Conservation (phyloP, 2,113 vertebrate genomes). For the Vulpes ferrilata region DNA sequence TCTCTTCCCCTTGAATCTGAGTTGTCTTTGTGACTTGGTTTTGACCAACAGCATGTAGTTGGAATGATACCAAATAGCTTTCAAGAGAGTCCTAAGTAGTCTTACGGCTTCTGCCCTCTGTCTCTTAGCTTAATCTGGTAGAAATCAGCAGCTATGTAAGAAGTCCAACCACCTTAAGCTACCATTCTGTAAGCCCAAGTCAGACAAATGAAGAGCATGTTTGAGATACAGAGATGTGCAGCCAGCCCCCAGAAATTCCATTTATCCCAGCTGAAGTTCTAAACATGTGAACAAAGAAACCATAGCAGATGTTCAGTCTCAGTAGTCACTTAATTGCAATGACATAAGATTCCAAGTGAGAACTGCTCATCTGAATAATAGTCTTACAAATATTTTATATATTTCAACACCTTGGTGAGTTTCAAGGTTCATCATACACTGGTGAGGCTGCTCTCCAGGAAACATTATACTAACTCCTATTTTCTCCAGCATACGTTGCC, state of each 20-base stretch:
- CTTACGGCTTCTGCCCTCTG: background rate
- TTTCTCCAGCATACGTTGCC: background rate
- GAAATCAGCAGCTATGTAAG: background rate
- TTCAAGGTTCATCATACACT: background rate
- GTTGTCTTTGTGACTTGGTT: conserved; percentile 2
- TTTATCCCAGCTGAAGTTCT: background rate
- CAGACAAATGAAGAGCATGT: background rate
- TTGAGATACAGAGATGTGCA: background rate
- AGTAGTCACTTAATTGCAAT: background rate
- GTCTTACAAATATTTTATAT: background rate
- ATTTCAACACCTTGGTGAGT: background rate
- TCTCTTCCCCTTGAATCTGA: conserved; percentile 5
- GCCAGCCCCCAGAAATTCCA: background rate
- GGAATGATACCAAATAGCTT: background rate
- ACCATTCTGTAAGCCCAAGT: background rate
- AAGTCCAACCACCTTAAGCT: background rate
- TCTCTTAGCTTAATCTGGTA: background rate
- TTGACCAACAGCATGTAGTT: background rate
- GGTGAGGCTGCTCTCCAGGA: background rate
- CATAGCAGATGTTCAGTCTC: background rate
- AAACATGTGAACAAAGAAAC: background rate
- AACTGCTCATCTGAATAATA: background rate
- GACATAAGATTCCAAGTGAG: background rate
- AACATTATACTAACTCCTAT: background rate
- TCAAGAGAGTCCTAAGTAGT: background rate